These are phyloP conservation scores for Chymomyza amoena DNA, from an alignment of 2,888 invertebrate genomes.

Conservation along the genomic window DNA sequence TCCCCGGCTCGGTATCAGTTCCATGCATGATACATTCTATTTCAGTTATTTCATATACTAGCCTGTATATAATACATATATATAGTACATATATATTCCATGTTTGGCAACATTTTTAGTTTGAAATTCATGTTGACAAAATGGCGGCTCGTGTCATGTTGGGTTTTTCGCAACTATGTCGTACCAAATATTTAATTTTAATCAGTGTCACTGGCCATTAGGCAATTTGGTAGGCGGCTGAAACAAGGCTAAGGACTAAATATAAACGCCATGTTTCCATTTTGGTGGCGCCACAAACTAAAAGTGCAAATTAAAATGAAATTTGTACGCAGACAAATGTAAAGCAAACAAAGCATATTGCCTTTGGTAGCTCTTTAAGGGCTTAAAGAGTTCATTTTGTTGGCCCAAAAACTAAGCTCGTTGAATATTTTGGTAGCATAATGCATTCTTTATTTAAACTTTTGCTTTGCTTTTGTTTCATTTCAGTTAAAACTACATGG, in stretches of 20 bases:
- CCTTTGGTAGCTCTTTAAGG: background rate
- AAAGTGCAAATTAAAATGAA: background rate
- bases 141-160: constrained; percentile 38
- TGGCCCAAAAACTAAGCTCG: background rate
- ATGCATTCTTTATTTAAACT: background rate
- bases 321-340: background rate
- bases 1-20: background rate
- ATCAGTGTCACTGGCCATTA: constrained; percentile 64
- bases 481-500: constrained; percentile 64
- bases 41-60: constrained; percentile 15
- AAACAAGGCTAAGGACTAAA: no score
- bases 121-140: constrained; percentile 52
- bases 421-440: background rate
- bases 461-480: constrained; percentile 62
- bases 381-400: constrained; percentile 1
- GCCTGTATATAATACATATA: no score
- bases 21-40: constrained; percentile 1
- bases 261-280: background rate
- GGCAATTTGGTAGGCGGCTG: constrained; percentile 33
- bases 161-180: constrained; percentile 2
- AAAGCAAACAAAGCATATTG: background rate
- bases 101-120: constrained; percentile 29
- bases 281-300: background rate
- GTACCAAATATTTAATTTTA: constrained; percentile 68
- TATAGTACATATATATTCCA: constrained; percentile 13